Evolutionary conservation across 2,113 vertebrate genomes (phyloP).

Genomic region (Willisornis vidua): DNA sequence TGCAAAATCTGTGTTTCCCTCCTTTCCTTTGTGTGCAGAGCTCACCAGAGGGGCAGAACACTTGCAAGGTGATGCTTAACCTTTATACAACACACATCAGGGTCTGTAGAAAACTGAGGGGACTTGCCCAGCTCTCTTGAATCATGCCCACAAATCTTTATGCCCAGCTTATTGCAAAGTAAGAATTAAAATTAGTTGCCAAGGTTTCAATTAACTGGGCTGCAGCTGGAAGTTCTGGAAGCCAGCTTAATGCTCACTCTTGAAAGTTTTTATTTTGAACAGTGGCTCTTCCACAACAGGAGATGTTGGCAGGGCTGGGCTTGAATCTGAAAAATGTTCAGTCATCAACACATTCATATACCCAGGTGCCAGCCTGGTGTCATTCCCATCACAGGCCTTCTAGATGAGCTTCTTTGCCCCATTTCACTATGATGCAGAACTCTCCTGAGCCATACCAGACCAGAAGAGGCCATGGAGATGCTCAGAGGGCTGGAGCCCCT

Average conservation of each 20-base stretch:
- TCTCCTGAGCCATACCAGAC: neutral
- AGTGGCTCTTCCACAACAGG: neutral
- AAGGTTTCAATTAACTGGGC: neutral
- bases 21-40: neutral
- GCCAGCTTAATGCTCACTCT: neutral
- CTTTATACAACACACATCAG: fast-evolving
- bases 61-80: neutral
- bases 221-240: neutral
- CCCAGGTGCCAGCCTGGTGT: neutral
- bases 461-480: neutral
- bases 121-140: neutral
- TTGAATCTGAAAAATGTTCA: neutral
- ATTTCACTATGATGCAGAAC: neutral
- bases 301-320: neutral
- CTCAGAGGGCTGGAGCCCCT: neutral
- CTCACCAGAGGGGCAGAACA: neutral
- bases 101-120: neutral
- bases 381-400: neutral
- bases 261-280: neutral
- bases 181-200: neutral
- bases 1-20: neutral
- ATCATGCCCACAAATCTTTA: neutral
- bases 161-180: neutral
- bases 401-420: neutral
- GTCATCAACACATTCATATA: no score